Base-by-base conservation (phyloP, 2,797 vertebrate genomes). In the Lophura swinhoii region DNA sequence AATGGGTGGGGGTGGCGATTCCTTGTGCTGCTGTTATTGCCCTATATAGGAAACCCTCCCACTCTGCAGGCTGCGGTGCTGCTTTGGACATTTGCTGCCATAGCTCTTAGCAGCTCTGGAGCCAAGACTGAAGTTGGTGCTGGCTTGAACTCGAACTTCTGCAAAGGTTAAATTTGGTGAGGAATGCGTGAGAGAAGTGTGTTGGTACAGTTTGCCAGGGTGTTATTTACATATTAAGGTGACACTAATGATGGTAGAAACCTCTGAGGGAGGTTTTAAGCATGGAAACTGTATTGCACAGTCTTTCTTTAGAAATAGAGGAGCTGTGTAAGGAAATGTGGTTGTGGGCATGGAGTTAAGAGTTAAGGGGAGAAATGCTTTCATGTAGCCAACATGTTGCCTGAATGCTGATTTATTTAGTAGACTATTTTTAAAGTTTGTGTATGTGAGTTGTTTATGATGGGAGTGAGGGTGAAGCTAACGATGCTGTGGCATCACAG, bases 1-100 rank as follows among this genome's bases (percentile, higher is more conserved):
- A 93, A 94, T 91, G 94, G 51, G 28, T 73, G 74, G 74, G 77
- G 39, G 90, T 88, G 88, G 93, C 75, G 75, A 70, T 60, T 84
- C 73, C 80, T 88, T 12, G 1, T 0, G 17, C 49, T 70, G 41
- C 4, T 90, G 56, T 43, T 81, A 75, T 55, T 94, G 91, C 64
- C 88, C 83, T 82, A 56, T 43, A 92, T 60, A 67, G 74, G 71
- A 64, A 72, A 33, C 48, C 73, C 78, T 55, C 58, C 75, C 62
- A 5, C 76, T 80, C 0, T 21, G 28, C 14, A 28, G 43, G n/a
- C 43, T 26, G 2, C 48, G 2, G 10, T 28, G 69, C 71, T 72
- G 2, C 75, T 84, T 59, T 10, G 51, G 69, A 35, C 37, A 22
- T 78, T 48, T 16, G 60, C 69, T 58, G 24, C 81, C 14, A 2